phyloP scores from a whole-genome alignment of 1,140 invertebrate genomes.

The Scaptodrosophila lebanonensis region DNA sequence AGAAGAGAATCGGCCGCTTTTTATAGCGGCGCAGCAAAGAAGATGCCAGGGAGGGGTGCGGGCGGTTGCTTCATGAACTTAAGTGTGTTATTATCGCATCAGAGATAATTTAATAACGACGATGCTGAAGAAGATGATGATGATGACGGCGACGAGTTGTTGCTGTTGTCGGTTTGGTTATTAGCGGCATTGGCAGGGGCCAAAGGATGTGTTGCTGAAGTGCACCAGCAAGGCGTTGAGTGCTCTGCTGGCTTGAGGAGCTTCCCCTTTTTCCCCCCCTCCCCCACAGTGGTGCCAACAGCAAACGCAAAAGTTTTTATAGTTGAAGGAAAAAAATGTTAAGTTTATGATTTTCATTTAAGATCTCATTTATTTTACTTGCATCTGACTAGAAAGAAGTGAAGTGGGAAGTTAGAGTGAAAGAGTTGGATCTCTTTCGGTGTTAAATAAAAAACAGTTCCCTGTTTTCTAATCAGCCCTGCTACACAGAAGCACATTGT shows the following conservation, averaged over 20 bases:
- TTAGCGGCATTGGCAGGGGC: conserved; percentile 32
- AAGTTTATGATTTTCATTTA: too few relatives aligned
- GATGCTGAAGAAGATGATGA: conserved; percentile 12
- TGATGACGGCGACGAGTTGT: conserved; percentile 24
- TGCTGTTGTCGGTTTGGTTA: conserved; percentile 17
- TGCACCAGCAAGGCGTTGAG: conserved; percentile 62
- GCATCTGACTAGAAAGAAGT: conserved; percentile 4
- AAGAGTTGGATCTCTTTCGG: too few relatives aligned
- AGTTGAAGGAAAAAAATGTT: too few relatives aligned
- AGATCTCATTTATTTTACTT: too few relatives aligned
- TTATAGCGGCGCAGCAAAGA: conserved; percentile 36
- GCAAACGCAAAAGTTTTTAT: too few relatives aligned
- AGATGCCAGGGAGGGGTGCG: too few relatives aligned
- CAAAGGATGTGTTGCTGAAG: conserved; percentile 65
- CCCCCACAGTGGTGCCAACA: too few relatives aligned
- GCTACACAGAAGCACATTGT: too few relatives aligned
- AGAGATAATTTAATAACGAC: conserved; percentile 73
- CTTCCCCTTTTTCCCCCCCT: too few relatives aligned
- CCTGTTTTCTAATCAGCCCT: too few relatives aligned
- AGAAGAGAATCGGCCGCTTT: conserved; percentile 71
- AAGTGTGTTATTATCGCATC: conserved; percentile 72
- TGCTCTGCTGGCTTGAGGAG: conserved; percentile 38
- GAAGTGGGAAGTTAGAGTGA: too few relatives aligned
- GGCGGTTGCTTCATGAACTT: conserved; percentile 23
- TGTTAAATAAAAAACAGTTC: too few relatives aligned